Evolutionary conservation across 2,797 vertebrate species (phyloP).

Genomic region (Artibeus jamaicensis): DNA sequence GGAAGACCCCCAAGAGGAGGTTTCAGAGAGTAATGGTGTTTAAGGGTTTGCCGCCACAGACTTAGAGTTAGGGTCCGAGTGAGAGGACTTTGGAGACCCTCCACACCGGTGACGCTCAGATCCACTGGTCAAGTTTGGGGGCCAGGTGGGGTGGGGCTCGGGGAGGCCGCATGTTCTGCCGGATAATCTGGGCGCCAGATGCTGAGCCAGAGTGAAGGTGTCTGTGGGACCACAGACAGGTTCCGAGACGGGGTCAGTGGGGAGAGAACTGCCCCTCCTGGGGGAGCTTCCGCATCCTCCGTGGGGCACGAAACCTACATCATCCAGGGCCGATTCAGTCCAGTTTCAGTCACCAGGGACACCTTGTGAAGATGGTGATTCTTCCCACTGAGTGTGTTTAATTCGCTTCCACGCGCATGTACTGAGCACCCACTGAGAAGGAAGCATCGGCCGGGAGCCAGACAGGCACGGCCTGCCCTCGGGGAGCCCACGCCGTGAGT

Average conservation of each 20-base stretch:
- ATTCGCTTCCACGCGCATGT: neutral
- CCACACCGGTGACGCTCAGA: neutral
- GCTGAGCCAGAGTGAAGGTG: neutral
- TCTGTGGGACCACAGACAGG: too few species aligned
- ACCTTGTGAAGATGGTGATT: neutral
- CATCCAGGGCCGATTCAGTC: too few species aligned
- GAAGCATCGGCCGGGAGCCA: neutral
- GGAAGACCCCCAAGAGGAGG: neutral
- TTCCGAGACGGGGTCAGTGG: rapidly evolving
- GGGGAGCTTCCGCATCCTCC: neutral
- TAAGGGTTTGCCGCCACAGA: neutral
- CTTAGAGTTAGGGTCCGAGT: neutral
- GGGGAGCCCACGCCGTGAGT: rapidly evolving
- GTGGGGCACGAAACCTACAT: neutral
- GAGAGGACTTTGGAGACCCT: neutral
- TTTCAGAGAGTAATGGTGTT: neutral
- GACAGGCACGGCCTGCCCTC: rapidly evolving
- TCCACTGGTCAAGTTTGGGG: neutral
- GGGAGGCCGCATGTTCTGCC: rapidly evolving
- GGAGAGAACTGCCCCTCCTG: rapidly evolving
- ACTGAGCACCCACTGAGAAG: neutral
- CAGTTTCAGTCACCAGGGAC: neutral
- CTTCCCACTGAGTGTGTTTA: neutral
- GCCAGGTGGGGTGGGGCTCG: neutral
- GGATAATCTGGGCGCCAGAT: neutral